Conservation (phyloP, 2,113 vertebrate species). For the Pseudopipra pipra region DNA sequence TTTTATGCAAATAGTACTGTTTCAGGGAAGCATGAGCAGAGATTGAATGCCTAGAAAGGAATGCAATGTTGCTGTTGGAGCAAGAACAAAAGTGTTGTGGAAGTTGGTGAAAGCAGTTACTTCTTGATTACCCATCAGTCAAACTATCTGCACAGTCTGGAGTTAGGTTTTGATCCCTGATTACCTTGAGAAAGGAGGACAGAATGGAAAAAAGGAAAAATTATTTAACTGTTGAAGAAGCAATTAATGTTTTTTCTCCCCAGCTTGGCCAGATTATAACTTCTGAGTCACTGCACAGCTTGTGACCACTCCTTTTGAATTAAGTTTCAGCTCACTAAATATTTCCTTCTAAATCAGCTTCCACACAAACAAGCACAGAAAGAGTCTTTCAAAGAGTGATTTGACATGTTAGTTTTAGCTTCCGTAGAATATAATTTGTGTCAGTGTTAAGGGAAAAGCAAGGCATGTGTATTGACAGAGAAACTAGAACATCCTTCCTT, state of each 20-base stretch:
- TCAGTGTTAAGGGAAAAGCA: neutral
- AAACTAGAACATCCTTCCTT: neutral
- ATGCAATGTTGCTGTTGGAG: neutral
- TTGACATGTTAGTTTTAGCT: neutral
- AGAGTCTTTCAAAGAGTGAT: neutral
- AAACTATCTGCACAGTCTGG: neutral
- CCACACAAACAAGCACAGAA: too few species aligned
- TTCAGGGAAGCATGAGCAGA: neutral
- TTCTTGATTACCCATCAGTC: neutral
- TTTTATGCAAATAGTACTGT: neutral
- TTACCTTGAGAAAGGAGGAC: neutral
- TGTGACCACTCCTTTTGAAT: neutral
- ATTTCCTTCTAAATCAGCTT: neutral
- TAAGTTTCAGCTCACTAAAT: neutral
- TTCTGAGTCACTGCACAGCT: neutral
- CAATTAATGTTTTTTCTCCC: neutral
- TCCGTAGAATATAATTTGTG: neutral
- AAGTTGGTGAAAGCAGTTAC: neutral
- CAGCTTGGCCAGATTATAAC: accelerated
- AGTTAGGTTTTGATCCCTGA: neutral
- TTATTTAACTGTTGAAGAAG: neutral
- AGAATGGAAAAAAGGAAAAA: neutral
- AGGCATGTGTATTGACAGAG: neutral
- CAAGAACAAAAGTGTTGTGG: neutral
- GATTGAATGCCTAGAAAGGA: neutral